Percentiles rank a stretch among this genome's conserved stretches.
Evolutionary conservation across 2,797 vertebrate species (phyloP).

Genomic region (Acanthis flammea): DNA sequence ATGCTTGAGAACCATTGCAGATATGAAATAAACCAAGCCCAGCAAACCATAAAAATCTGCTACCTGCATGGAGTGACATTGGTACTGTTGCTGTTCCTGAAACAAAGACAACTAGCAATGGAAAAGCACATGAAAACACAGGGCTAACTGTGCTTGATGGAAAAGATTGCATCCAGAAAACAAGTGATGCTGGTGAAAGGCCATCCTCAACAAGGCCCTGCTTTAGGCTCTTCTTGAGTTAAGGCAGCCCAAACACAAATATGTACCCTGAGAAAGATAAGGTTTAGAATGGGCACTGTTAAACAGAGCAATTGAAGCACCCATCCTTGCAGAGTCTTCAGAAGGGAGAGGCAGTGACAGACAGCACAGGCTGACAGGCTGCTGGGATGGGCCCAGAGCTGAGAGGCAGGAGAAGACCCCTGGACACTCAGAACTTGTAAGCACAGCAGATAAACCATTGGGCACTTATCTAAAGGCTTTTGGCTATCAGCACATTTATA

Average conservation of each 20-base stretch:
- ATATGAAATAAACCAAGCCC: background rate
- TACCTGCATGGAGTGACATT: accelerated
- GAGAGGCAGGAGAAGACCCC: background rate
- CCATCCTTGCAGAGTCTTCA: background rate
- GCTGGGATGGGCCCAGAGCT: background rate
- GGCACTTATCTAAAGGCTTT: background rate
- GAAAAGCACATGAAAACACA: background rate
- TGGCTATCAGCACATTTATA: background rate
- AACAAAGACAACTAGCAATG: background rate
- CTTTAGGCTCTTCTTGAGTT: background rate
- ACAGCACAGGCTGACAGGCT: background rate
- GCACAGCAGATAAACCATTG: background rate
- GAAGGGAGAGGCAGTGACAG: background rate
- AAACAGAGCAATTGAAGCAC: background rate
- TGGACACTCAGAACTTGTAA: background rate
- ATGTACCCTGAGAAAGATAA: background rate
- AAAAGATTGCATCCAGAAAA: background rate
- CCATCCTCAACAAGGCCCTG: background rate
- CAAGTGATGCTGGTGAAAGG: background rate
- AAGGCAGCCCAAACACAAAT: background rate
- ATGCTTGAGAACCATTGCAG: background rate
- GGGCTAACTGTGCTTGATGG: background rate
- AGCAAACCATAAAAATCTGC: background rate
- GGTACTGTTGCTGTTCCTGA: background rate
- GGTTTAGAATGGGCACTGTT: background rate